Evolutionary conservation across 2,113 vertebrate species (phyloP).

Genomic region (Leucopsar rothschildi): DNA sequence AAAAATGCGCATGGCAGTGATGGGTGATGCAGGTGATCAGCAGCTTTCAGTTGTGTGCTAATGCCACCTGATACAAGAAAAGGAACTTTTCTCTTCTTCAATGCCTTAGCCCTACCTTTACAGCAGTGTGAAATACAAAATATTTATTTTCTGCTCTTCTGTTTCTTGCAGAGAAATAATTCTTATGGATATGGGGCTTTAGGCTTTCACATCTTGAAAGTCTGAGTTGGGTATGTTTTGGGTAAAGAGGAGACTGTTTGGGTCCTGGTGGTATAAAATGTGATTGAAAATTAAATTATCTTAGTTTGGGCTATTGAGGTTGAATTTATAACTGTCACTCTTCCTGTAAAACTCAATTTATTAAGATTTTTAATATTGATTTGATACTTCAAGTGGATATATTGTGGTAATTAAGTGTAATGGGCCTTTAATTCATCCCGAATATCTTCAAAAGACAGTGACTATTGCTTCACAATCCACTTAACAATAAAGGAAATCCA

Average conservation of each 20-base stretch:
- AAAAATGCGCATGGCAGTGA: neutral
- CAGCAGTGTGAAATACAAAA: neutral
- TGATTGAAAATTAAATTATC: neutral
- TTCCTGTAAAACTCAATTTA: neutral
- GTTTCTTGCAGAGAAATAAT: neutral
- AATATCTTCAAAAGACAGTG: slow-evolving; percentile 1
- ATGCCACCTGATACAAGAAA: neutral
- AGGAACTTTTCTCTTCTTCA: neutral
- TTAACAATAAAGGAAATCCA: neutral
- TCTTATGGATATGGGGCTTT: neutral
- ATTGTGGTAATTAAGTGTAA: neutral
- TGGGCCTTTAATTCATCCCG: neutral
- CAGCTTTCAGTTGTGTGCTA: neutral
- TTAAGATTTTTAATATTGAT: neutral
- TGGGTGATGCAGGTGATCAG: neutral
- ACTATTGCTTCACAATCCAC: neutral
- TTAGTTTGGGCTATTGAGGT: neutral
- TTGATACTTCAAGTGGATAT: neutral
- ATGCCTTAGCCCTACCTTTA: neutral
- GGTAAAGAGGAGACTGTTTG: neutral
- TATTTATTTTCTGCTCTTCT: neutral
- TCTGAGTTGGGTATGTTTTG: neutral
- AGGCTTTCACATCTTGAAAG: neutral
- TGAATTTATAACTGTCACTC: neutral
- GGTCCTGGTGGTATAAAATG: neutral